Evolutionary conservation across 2,888 invertebrate species (phyloP).

Genomic region (Callimorpha dominula): DNA sequence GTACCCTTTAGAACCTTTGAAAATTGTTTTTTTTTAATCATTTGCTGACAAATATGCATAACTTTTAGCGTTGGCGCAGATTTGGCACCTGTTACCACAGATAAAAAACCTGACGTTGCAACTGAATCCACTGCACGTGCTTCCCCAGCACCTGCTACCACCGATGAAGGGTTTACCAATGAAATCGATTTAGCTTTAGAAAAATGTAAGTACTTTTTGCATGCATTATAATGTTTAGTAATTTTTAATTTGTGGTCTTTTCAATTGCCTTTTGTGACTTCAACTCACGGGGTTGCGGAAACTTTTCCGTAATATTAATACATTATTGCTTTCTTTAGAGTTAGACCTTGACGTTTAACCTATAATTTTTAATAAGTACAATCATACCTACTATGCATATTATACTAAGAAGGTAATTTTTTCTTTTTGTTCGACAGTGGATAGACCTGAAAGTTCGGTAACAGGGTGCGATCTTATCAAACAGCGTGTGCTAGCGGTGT

Average conservation of each 20-base stretch:
- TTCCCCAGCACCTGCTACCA: constrained; percentile 59
- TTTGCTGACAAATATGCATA: neutral
- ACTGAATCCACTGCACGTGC: constrained; percentile 25
- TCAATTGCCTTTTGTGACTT: no score
- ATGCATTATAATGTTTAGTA: no score
- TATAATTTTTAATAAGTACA: neutral
- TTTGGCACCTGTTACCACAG: constrained; percentile 53
- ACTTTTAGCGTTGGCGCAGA: constrained; percentile 84
- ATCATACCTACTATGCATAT: no score
- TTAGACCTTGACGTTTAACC: neutral
- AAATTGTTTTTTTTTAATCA: no score
- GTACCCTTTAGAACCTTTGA: no score
- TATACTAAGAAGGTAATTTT: neutral
- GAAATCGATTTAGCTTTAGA: constrained; percentile 70
- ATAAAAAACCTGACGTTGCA: constrained; percentile 67
- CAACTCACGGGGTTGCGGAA: no score
- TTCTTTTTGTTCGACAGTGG: constrained; percentile 59
- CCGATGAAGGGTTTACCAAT: constrained; percentile 56
- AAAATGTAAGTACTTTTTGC: constrained; percentile 60
- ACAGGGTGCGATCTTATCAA: constrained; percentile 69
- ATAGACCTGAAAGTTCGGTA: constrained; percentile 57
- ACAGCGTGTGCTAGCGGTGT: constrained; percentile 89
- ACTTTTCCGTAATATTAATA: no score
- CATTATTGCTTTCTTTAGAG: no score
- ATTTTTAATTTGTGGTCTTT: no score